phyloP scores from a whole-genome alignment of 2,888 invertebrate genomes.

The Urechis unicinctus region DNA sequence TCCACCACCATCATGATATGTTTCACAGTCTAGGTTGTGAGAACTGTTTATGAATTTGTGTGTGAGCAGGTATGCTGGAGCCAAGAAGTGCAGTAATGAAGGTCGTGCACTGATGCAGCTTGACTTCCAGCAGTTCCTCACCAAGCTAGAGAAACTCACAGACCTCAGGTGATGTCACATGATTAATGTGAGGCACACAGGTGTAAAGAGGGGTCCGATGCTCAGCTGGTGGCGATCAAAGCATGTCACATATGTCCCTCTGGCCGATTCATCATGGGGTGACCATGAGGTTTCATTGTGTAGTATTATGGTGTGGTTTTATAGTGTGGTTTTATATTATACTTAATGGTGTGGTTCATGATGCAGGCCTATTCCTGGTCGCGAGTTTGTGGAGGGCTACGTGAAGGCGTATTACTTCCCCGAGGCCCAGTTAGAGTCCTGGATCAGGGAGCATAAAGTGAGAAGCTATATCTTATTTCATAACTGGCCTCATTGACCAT shows the following conservation, averaged over 20 bases:
- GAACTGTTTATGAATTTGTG: not conserved
- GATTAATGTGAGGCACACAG: no score
- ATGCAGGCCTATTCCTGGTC: conserved; percentile 68
- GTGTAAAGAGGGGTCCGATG: no score
- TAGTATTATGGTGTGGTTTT: not conserved
- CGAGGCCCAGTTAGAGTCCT: conserved; percentile 77
- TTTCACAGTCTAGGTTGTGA: not conserved
- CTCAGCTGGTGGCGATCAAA: no score
- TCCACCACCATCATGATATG: not conserved
- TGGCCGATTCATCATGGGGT: no score
- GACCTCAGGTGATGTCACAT: conserved; percentile 58
- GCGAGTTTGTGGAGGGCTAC: conserved; percentile 85
- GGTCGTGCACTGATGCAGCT: conserved; percentile 96
- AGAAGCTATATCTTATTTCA: not conserved
- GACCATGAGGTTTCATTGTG: not conserved
- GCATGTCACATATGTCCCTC: no score
- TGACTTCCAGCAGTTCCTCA: conserved; percentile 89
- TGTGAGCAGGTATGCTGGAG: conserved; percentile 47
- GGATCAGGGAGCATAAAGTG: conserved; percentile 75
- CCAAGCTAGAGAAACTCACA: conserved; percentile 78
- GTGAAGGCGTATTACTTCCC: conserved; percentile 95
- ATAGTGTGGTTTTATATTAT: not conserved
- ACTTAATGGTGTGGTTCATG: no score
- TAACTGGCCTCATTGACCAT: not conserved
- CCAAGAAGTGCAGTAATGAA: conserved; percentile 90